Evolutionary conservation across 2,888 invertebrate species (phyloP).

Genomic region (Mylabris sibirica): DNA sequence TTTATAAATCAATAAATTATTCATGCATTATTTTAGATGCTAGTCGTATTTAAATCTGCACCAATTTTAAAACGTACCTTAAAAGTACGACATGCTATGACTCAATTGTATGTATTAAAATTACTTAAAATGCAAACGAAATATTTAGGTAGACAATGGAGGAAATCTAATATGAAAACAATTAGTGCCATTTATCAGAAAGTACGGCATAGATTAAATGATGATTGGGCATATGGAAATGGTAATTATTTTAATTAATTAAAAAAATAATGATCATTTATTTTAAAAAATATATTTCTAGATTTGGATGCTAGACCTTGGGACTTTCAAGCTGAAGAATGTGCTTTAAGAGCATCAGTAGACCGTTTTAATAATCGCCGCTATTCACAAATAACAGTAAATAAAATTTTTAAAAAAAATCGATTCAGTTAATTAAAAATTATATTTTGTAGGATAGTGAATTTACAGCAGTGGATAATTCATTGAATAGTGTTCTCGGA

Average conservation of each 20-base stretch:
- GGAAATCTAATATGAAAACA: slow-evolving; percentile 99
- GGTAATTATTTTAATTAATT: slow-evolving; percentile 61
- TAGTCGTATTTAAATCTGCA: slow-evolving; percentile 99
- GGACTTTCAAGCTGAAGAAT: slow-evolving; percentile 99
- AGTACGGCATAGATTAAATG: slow-evolving; percentile 93
- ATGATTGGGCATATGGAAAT: slow-evolving; percentile 99
- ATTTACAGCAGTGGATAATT: slow-evolving; percentile 77
- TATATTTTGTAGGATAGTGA: slow-evolving; percentile 64
- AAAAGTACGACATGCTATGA: slow-evolving; percentile 94
- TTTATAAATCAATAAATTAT: slow-evolving; percentile 13
- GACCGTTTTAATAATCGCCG: slow-evolving; percentile 95
- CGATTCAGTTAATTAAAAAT: slow-evolving; percentile 29
- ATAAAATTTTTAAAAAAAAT: slow-evolving; percentile 21
- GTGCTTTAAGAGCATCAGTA: slow-evolving; percentile 89
- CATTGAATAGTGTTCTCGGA: slow-evolving; percentile 83
- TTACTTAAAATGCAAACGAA: slow-evolving; percentile 99
- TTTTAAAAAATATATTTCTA: slow-evolving; percentile 46
- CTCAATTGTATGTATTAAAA: slow-evolving; percentile 97
- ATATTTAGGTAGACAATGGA: slow-evolving; percentile 98
- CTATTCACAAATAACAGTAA: slow-evolving; percentile 65
- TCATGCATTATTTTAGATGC: slow-evolving; percentile 70
- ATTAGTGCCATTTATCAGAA: slow-evolving; percentile 99
- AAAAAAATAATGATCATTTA: background rate
- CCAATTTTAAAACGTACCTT: slow-evolving; percentile 96
- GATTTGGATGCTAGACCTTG: slow-evolving; percentile 96